Evolutionary conservation across 2,888 invertebrate genomes (phyloP).

Genomic region (Tinea pellionella): DNA sequence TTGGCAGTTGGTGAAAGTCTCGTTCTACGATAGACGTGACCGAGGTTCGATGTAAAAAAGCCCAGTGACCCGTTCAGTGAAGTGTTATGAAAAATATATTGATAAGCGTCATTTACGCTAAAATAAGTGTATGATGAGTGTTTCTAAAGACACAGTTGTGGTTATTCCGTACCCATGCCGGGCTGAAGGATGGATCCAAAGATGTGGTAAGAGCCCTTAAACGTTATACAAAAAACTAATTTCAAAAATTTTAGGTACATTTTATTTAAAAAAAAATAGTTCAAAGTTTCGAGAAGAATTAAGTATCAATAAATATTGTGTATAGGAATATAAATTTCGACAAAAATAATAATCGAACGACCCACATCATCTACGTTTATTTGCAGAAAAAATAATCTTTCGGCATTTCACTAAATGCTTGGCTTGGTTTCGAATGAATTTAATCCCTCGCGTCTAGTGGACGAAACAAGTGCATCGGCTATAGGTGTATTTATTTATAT

Average conservation of each 20-base stretch:
- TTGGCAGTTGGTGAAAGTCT: conserved; percentile 55
- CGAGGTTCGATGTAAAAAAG: not conserved
- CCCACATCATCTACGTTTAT: not conserved
- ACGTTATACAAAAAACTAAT: too few relatives aligned
- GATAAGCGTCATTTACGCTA: not conserved
- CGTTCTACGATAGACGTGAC: not conserved
- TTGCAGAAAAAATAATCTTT: not conserved
- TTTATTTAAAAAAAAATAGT: too few relatives aligned
- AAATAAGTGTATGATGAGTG: conserved; percentile 5
- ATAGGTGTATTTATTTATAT: conserved; percentile 2
- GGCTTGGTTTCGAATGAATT: not conserved
- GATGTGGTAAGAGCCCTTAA: conserved; percentile 47
- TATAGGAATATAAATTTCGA: too few relatives aligned
- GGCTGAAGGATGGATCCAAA: conserved; percentile 59
- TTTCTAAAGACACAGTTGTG: conserved; percentile 27
- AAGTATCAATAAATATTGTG: too few relatives aligned
- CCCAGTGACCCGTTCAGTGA: not conserved
- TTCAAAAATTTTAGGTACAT: too few relatives aligned
- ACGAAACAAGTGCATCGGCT: conserved; percentile 6
- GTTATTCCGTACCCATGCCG: conserved; percentile 56
- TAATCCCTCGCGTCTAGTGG: not conserved
- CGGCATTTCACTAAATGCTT: not conserved
- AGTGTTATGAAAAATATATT: not conserved
- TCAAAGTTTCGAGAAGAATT: too few relatives aligned
- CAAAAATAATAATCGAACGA: not conserved